A percentile compares a stretch with the other conserved stretches of the same genome.
Evolutionary conservation across 2,888 invertebrate genomes (phyloP).

Genomic region (Synergus laeviventris): DNA sequence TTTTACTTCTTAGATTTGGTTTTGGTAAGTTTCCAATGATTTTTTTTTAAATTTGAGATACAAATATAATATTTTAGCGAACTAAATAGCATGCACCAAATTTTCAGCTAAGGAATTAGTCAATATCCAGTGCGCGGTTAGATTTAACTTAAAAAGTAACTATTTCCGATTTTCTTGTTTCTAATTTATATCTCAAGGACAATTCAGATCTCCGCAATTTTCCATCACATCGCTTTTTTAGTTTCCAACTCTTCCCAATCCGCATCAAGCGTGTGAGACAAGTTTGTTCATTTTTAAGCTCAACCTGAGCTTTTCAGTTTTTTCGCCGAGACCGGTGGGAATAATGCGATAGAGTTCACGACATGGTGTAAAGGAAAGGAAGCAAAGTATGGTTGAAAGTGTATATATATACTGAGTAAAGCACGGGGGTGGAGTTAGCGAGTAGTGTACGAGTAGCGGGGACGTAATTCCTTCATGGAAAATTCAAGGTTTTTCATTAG

Average conservation of each 20-base stretch:
- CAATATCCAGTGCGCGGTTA: not conserved
- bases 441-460: conserved; percentile 41
- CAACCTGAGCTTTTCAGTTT: conserved; percentile 26
- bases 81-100: no score
- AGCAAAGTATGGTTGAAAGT: conserved; percentile 33
- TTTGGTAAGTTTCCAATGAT: no score
- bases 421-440: conserved; percentile 11
- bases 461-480: conserved; percentile 73
- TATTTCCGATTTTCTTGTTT: no score
- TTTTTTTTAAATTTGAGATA: no score
- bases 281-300: conserved; percentile 21
- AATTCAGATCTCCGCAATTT: no score
- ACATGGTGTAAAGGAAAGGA: conserved; percentile 30
- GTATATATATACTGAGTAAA: conserved; percentile 31
- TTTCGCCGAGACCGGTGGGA: conserved; percentile 9
- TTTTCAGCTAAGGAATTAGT: not conserved
- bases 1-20: no score
- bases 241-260: not conserved
- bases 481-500: conserved; percentile 76
- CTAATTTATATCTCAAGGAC: no score
- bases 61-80: no score
- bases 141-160: no score
- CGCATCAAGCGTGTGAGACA: conserved; percentile 4
- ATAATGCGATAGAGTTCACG: conserved; percentile 38
- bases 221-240: not conserved